Base-by-base conservation (phyloP, 2,888 invertebrate genomes). In the Phortica okadai region DNA sequence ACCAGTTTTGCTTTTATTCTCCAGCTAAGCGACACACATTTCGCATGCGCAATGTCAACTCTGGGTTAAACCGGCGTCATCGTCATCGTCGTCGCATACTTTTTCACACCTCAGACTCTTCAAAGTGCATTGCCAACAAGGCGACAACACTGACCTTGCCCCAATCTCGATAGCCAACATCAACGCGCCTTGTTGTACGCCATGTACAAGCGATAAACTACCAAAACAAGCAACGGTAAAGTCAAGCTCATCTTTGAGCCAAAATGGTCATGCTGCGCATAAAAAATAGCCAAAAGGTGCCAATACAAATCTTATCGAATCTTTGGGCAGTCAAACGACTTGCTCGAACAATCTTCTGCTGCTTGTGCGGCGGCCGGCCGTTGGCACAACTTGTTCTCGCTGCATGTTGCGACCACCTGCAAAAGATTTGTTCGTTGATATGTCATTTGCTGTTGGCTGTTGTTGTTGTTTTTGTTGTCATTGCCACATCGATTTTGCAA, bases 91-190 rank as follows among this genome's bases (percentile, higher is more conserved):
- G 42, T 41, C 16, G 42, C 21, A 16, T 3, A n/a, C 66, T 21
- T 72, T 72, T 72, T 72, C 56, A 56, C 70, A 72, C 70, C 56
- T 67, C 59, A 59, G 1, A 6, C 50, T 8, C 6, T 62, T 44
- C 62, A 78, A 73, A 66, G 73, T 76, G 45, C 50, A 50, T 73
- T 54, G 16, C 11, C 73, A 73, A 16, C 45, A 54, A 70, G 73
- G 54, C 77, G 76, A 69, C 73, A 62, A 41, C 58, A 76, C 73
- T 86, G 86, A 85, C 88, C 85, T 88, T 85, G 85, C 87, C 87
- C 83, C 80, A 85, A 80, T 81, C 80, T 80, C 76, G 58, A 75
- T 74, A 75, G 77, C 73, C 75, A 45, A 67, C 77, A 80, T 74
- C 25, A 14, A 45, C 64, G 21, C 1, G 8, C 50, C 4, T 50